Percentiles rank a stretch among this genome's conserved stretches.
Evolutionary conservation across 2,113 vertebrate species (phyloP).

Genomic region (Sapayoa aenigma): DNA sequence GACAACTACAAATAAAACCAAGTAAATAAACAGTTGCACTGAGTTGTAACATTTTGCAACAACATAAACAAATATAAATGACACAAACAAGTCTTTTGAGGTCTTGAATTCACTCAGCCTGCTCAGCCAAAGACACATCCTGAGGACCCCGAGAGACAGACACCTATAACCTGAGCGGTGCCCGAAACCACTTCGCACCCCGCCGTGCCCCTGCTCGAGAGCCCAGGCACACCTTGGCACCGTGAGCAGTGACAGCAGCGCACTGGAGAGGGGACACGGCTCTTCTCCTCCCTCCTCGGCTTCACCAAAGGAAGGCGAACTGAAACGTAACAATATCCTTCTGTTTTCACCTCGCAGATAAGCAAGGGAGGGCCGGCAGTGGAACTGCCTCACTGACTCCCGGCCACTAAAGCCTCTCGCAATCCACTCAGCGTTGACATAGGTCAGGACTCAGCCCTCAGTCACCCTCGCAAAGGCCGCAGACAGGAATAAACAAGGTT

Average conservation of each 20-base stretch:
- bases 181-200: not conserved
- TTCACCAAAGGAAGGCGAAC: not conserved
- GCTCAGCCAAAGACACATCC: not conserved
- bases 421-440: not conserved
- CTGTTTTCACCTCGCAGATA: not conserved
- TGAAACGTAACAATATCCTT: not conserved
- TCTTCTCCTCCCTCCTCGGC: not conserved
- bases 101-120: not conserved
- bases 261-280: not conserved
- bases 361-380: not conserved
- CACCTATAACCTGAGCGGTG: not conserved
- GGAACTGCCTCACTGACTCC: not conserved
- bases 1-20: not conserved
- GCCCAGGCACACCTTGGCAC: not conserved
- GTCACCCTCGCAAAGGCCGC: not conserved
- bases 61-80: not conserved
- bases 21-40: not conserved
- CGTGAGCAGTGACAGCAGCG: not conserved
- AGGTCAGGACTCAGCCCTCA: constrained; percentile 23
- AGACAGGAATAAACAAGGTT: constrained; percentile 53
- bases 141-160: not conserved
- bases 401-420: not conserved
- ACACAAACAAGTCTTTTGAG: not conserved
- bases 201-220: not conserved
- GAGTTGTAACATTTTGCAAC: not conserved